Evolutionary conservation across 2,888 invertebrate species (phyloP).

Genomic region (Phymatocera aterrima): DNA sequence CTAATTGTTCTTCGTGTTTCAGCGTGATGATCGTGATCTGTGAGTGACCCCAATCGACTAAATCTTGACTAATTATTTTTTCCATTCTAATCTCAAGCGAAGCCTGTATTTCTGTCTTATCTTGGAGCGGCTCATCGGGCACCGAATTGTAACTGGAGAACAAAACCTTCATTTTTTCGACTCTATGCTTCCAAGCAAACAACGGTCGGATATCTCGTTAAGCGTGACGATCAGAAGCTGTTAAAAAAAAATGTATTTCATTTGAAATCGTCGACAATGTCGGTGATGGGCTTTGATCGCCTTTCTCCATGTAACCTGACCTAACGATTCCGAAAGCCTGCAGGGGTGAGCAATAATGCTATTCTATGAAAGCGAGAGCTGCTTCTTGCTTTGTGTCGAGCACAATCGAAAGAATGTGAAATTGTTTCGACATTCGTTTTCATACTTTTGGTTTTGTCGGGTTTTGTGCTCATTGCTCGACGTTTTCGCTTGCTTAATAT

Average conservation of each 20-base stretch:
- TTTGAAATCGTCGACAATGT: not conserved
- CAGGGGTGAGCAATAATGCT: not conserved
- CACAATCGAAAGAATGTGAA: not conserved
- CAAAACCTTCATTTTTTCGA: not conserved
- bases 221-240: not conserved
- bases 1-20: not conserved
- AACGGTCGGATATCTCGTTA: conserved; percentile 29
- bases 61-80: conserved; percentile 12
- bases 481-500: not conserved
- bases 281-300: not conserved
- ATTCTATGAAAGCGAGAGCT: not conserved
- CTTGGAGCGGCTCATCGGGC: not conserved
- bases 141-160: conserved; percentile 18
- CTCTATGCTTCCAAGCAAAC: not conserved
- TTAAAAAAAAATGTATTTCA: conserved; percentile 10
- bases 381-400: not conserved
- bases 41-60: too few species aligned
- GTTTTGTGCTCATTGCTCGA: not conserved
- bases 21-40: too few species aligned
- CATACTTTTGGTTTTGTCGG: not conserved
- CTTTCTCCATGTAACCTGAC: not conserved
- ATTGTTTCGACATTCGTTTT: not conserved
- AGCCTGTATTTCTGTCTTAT: not conserved
- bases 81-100: not conserved
- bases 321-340: not conserved